Evolutionary conservation across 2,888 invertebrate genomes (phyloP), one percentile per base, ranked within the genome.

Genomic region (Leucoptera coffeella): DNA sequence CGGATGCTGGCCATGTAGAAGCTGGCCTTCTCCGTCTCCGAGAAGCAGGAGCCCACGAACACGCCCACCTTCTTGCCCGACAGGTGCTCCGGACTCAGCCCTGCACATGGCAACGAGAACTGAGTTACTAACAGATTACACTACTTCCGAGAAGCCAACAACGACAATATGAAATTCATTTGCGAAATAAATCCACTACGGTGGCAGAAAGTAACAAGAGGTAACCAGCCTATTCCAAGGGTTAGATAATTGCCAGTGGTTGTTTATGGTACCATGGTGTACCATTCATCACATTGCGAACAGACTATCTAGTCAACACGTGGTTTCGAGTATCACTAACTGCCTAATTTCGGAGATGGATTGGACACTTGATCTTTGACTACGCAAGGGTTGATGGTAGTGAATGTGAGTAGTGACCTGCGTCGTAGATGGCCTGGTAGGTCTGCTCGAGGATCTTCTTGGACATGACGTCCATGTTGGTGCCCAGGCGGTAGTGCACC

Each of bases 1-100:
- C 7, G n/a, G 10, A 5, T 4, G 9, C 54, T 25, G 49, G 50
- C 38, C 69, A 40, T 39, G 26, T 50, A 53, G 27, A 50, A 50
- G 38, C 69, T 62, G 5, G 69, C 65, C 31, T 78, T 78, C 37
- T 76, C 76, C 6, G 76, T 62, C 43, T 82, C 82, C 2, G 78
- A 77, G 25, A 72, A 72, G 37, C 75, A 74, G 25, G 71, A 38
- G 4, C 54, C 58, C 2, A 52, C 34, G 29, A 45, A 60, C 1
- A 60, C 59, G 1, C 51, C 75, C 1, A 79, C 71, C 36, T 71
- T 74, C 24, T 61, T 69, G 5, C 81, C 81, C 15, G 39, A 45
- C 1, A 58, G 35, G 12, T 47, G 62, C 11, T 61, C 52, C 2
- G 86, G 86, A 45, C 80, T 78, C 4, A 59, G 50, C 41, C 75